Evolutionary conservation across 2,888 invertebrate genomes (phyloP).

Genomic region (Apodemia hepburni): DNA sequence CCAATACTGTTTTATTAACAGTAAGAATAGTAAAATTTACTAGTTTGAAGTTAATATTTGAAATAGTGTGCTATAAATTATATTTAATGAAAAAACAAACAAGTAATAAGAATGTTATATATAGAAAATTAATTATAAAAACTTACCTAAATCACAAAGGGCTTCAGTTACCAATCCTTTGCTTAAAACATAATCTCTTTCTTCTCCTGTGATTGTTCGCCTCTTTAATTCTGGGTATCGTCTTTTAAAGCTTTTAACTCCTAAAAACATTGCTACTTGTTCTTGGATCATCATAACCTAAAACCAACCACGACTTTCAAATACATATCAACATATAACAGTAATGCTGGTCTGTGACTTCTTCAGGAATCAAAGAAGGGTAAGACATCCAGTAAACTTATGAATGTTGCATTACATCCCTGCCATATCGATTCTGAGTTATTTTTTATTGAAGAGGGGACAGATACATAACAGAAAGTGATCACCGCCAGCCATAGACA

Average conservation of each 20-base stretch:
- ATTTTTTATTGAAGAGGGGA: too few relatives aligned
- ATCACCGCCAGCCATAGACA: too few relatives aligned
- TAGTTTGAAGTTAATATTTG: too few relatives aligned
- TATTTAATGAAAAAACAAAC: too few relatives aligned
- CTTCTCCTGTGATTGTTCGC: conserved; percentile 89
- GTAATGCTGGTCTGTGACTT: neutral
- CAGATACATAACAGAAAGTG: too few relatives aligned
- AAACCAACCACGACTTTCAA: conserved; percentile 37
- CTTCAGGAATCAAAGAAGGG: neutral
- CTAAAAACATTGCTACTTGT: conserved; percentile 96
- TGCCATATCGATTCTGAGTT: too few relatives aligned
- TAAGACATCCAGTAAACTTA: too few relatives aligned
- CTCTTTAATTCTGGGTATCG: conserved; percentile 95
- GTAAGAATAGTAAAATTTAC: too few relatives aligned
- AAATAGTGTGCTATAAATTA: too few relatives aligned
- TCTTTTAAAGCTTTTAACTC: conserved; percentile 97
- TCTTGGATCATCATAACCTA: conserved; percentile 97
- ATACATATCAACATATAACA: neutral
- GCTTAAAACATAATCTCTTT: conserved; percentile 92
- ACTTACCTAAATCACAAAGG: conserved; percentile 93
- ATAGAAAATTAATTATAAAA: neutral
- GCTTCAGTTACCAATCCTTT: conserved; percentile 92
- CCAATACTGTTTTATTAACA: too few relatives aligned
- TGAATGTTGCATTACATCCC: too few relatives aligned
- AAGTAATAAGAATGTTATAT: too few relatives aligned